Evolutionary conservation across 2,888 invertebrate species (phyloP).

Genomic region (Polia nebulosa): DNA sequence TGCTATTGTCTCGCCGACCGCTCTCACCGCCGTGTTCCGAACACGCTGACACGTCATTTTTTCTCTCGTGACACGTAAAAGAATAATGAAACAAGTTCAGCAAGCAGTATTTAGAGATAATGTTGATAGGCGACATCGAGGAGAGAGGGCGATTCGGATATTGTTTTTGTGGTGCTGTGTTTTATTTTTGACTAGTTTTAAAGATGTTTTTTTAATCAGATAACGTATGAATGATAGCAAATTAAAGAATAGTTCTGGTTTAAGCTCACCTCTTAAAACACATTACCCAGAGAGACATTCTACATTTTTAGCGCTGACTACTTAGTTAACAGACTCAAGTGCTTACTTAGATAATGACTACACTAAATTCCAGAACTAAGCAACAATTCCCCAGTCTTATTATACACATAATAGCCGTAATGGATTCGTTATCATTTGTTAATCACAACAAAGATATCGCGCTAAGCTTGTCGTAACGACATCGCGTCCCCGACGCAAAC

Average conservation of each 20-base stretch:
- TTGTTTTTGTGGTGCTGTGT: conserved; percentile 1
- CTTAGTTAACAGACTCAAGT: not conserved
- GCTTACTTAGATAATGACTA: conserved; percentile 14
- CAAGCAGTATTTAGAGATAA: conserved; percentile 62
- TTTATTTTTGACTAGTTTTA: not conserved
- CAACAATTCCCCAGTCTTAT: conserved; percentile 45
- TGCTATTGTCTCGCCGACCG: conserved; percentile 62
- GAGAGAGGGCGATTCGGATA: conserved; percentile 7
- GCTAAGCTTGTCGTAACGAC: conserved; percentile 72
- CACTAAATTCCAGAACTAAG: conserved; percentile 31
- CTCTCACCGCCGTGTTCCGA: conserved; percentile 63
- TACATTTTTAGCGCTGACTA: not conserved
- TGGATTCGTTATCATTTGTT: conserved; percentile 72
- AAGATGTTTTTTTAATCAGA: not conserved
- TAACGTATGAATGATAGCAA: too few species aligned
- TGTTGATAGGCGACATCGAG: conserved; percentile 44
- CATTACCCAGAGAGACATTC: not conserved
- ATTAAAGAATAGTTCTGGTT: not conserved
- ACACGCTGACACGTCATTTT: conserved; percentile 75
- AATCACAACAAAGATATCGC: conserved; percentile 75
- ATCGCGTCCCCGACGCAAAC: conserved; percentile 75
- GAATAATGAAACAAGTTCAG: conserved; percentile 72
- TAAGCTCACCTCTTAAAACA: not conserved
- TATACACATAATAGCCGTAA: conserved; percentile 58
- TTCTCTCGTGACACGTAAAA: conserved; percentile 73